Base-by-base conservation (phyloP, 2,797 vertebrate genomes). In the Clamator glandarius region DNA sequence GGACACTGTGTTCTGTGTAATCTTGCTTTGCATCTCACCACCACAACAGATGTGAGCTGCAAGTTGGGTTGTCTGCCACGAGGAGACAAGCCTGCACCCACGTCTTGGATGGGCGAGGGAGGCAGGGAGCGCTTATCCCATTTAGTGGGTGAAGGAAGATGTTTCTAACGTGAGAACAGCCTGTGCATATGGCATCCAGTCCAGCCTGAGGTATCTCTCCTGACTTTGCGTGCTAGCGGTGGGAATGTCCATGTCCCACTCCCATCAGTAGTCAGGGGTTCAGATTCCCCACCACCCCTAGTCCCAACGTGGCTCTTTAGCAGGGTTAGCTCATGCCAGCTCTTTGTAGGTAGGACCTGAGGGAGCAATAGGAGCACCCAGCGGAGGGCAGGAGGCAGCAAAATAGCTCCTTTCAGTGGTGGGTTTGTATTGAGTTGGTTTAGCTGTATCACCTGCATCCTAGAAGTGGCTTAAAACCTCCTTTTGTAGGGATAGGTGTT, bases 11-110 rank as follows among this genome's bases (percentile, higher is more conserved):
- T 89, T 92, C 91, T 84, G 24, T 70, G 63, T 93, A 89, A 85
- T 94, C 87, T 81, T 92, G 48, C 75, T 93, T 79, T 86, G 55
- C 73, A 93, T 94, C 92, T 93, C 79, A 91, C 92, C 66, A 86
- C 19, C 84, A 82, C 73, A 90, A 62, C 85, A 91, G 84, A 74
- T 93, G 82, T 55, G 69, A 96, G 82, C 76, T 75, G 59, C 79
- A 91, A 83, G 87, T 89, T 93, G 76, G 29, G 21, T 94, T 52
- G 83, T 74, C 84, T 91, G 76, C n/a, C 0, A 0, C 59, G 50
- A 76, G 66, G 70, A 78, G 51, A 52, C 55, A 87, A 89, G 82
- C 58, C 82, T 88, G 57, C 62, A 50, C 79, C 39, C 67, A 86
- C 55, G 13, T 79, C 66, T 90, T 39, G 52, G 31, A 8, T 83